Base-by-base conservation (phyloP, 2,888 invertebrate genomes). In the Podabrus alpinus region DNA sequence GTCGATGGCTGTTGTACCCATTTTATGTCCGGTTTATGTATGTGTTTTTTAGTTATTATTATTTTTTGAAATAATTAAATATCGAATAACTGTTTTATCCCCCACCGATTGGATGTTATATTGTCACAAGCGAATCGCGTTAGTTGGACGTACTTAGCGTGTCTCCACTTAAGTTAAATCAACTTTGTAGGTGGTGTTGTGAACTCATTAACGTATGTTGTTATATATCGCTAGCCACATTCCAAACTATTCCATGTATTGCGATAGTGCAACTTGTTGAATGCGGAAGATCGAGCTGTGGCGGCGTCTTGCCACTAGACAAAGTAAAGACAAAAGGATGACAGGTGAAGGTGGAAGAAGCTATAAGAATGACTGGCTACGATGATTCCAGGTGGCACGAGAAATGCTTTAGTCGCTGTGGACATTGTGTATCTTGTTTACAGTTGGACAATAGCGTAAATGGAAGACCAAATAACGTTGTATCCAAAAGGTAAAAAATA, bases 341-440 rank as follows among this genome's bases (percentile, higher is more conserved):
- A 78, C 80, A 77, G 78, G 71, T 78, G 76, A 76, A 72, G 76
- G 74, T 59, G 70, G 76, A 72, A 74, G 71, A 79, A 67, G 68
- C 66, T 69, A 74, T 77, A 75, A 80, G 77, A 77, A 83, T 82
- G 82, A 81, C 81, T 79, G 78, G 81, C 76, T 82, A 80, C 82
- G 84, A 81, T 79, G 84, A 86, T 82, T 84, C 85, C 83, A 86
- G 85, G 83, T 86, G 86, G 86, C 86, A 85, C 79, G 85, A 86
- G 80, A 83, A 84, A 71, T 85, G 83, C 80, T 82, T 85, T 72
- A 83, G 84, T 78, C 83, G 83, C 76, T 85, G 86, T 81, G 85
- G 84, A 75, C 85, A 85, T 77, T 86, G 86, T 80, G 72, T 81
- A 66, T 83, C 80, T 79, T 82, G 81, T 79, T 82, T 83, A 76